Evolutionary conservation across 1,140 invertebrate species (phyloP), one percentile per base, ranked within the genome.

Genomic region (Cyclargus thomasi): DNA sequence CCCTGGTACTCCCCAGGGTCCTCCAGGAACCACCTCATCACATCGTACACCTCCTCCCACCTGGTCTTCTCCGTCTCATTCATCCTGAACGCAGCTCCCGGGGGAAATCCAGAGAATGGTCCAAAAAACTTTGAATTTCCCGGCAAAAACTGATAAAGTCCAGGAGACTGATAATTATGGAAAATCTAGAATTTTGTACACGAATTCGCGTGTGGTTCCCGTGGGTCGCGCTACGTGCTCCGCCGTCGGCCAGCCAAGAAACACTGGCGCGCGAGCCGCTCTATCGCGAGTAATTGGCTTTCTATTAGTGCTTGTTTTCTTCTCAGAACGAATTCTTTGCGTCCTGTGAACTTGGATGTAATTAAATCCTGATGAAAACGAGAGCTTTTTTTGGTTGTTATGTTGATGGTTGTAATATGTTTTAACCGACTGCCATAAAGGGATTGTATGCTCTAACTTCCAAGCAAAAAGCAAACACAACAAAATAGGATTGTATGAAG

Each of bases 11-110:
- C 79, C 62, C 89, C 86, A 10, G 90, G 88, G 67, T 90, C 83
- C 65, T 92, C 91, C 29, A 91, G 67, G 90, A 90, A 92, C 14
- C 85, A 87, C 68, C 70, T 70, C 65, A 85, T 70, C 71, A 81
- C 73, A 72, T 82, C 84, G 68, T 75, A 76, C 59, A 83, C 80
- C 80, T 79, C 81, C 75, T 85, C 74, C 87, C 87, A 90, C 70
- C 79, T 73, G 62, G 78, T 81, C 35, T 67, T 63, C 23, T 67
- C 73, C 21, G 77, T 74, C 59, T 86, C 84, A 73, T 88, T 88
- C 86, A 88, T 90, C 53, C 22, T 36, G 14, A 10, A 65, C 17
- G 29, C 5, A 29, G 8, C 29, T 47, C 39, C 14, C 39, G 5
- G 2, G 39, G 39, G 39, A 7, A 5, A 29, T 29, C 29, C 29